Percentiles rank a stretch among this genome's conserved stretches.
phyloP scores from a whole-genome alignment of 2,113 vertebrate species.

The Alethe castanea region DNA sequence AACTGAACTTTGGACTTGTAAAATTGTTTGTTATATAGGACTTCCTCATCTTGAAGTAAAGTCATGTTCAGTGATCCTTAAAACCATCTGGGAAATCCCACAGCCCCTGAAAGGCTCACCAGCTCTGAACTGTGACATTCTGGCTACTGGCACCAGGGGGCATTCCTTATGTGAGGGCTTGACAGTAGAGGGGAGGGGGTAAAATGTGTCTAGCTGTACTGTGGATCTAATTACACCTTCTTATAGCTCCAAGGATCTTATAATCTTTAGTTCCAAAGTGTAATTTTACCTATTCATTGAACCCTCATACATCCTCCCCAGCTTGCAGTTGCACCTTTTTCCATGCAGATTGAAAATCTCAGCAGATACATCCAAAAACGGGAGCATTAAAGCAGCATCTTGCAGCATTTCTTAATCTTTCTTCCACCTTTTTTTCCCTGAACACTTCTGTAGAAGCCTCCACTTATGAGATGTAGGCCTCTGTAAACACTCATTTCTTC shows the following conservation, averaged over 20 bases:
- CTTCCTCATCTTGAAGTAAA: neutral
- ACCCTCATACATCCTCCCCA: neutral
- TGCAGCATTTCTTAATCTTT: neutral
- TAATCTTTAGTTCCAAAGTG: conserved; percentile 50
- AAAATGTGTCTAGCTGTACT: neutral
- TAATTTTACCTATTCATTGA: conserved; percentile 44
- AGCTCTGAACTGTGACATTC: conserved; percentile 31
- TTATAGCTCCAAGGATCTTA: conserved; percentile 45
- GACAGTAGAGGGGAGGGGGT: neutral
- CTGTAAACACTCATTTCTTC: neutral
- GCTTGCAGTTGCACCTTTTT: neutral
- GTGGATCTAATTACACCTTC: conserved; percentile 51
- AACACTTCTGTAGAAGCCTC: neutral
- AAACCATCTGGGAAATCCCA: neutral
- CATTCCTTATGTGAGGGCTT: neutral
- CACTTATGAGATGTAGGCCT: neutral
- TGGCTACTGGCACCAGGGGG: neutral
- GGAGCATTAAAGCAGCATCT: neutral
- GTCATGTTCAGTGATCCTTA: neutral
- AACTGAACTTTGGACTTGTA: neutral
- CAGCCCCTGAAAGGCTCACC: neutral
- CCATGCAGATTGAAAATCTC: neutral
- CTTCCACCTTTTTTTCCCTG: neutral
- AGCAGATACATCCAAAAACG: neutral
- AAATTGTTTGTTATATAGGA: neutral